Evolutionary conservation across 2,888 invertebrate genomes (phyloP).

Genomic region (Euzetes globulus): DNA sequence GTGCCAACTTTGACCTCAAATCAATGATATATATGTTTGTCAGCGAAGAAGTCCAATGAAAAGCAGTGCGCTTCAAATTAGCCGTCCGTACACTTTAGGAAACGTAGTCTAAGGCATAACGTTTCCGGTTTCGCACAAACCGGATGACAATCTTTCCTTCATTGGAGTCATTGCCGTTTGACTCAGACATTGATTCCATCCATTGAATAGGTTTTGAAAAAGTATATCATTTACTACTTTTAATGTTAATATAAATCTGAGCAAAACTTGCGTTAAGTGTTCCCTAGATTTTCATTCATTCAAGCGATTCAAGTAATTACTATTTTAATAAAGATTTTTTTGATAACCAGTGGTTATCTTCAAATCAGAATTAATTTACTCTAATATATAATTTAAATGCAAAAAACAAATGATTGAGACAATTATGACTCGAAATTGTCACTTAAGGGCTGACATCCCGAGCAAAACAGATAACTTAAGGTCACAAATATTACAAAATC

Average conservation of each 20-base stretch:
- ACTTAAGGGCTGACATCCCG: not conserved
- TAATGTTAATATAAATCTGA: not conserved
- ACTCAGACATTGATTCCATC: not conserved
- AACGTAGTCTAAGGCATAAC: not conserved
- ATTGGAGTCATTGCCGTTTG: not conserved
- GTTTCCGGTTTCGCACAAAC: constrained; percentile 12
- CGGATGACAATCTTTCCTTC: constrained; percentile 18
- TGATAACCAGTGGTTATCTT: no score
- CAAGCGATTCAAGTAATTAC: not conserved
- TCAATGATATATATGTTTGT: not conserved
- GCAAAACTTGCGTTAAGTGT: not conserved
- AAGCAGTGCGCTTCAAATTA: constrained; percentile 2
- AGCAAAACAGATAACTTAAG: not conserved
- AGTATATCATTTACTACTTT: constrained; percentile 4
- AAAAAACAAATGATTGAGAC: not conserved
- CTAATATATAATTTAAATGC: not conserved
- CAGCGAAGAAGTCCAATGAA: constrained; percentile 5
- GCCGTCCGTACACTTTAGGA: constrained; percentile 4
- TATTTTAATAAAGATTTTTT: no score
- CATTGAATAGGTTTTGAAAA: not conserved
- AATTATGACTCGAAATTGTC: not conserved
- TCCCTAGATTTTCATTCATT: not conserved
- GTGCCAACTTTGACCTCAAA: constrained; percentile 3
- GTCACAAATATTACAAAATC: not conserved
- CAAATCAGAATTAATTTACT: no score